phyloP scores from a whole-genome alignment of 2,888 invertebrate species.

The Acleris literana region DNA sequence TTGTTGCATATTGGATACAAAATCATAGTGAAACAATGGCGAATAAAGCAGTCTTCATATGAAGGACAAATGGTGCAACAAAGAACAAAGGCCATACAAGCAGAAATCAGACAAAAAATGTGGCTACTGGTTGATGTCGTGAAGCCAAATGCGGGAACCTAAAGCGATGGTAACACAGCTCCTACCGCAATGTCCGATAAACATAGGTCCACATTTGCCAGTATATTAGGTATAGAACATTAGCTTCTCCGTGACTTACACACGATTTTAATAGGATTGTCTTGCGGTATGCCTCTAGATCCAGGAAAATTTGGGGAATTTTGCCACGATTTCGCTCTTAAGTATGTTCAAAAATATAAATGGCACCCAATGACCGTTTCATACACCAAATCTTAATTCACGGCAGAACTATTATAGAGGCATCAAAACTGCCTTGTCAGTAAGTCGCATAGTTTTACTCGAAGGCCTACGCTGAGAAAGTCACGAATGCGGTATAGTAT shows the following conservation, averaged over 20 bases:
- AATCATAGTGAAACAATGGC: no score
- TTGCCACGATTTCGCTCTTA: not conserved
- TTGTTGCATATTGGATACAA: no score
- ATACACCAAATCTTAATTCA: not conserved
- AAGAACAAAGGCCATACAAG: not conserved
- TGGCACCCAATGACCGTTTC: not conserved
- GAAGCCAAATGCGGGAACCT: not conserved
- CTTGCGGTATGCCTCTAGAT: not conserved
- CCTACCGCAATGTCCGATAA: not conserved
- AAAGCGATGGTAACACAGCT: not conserved
- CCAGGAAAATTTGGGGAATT: not conserved
- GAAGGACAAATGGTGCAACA: not conserved
- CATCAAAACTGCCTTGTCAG: no score
- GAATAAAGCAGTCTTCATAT: not conserved
- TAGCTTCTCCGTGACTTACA: not conserved
- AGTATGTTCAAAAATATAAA: not conserved
- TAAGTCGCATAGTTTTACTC: no score
- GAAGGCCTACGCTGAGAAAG: no score
- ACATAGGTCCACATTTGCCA: not conserved
- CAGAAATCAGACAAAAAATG: not conserved
- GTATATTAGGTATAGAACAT: not conserved
- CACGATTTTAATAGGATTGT: not conserved
- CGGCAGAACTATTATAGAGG: not conserved
- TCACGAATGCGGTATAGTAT: no score
- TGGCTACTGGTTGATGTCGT: not conserved